A percentile compares a stretch with the other conserved stretches of the same genome.
phyloP scores from a whole-genome alignment of 1,140 invertebrate genomes.

The Tigriopus japonicus region DNA sequence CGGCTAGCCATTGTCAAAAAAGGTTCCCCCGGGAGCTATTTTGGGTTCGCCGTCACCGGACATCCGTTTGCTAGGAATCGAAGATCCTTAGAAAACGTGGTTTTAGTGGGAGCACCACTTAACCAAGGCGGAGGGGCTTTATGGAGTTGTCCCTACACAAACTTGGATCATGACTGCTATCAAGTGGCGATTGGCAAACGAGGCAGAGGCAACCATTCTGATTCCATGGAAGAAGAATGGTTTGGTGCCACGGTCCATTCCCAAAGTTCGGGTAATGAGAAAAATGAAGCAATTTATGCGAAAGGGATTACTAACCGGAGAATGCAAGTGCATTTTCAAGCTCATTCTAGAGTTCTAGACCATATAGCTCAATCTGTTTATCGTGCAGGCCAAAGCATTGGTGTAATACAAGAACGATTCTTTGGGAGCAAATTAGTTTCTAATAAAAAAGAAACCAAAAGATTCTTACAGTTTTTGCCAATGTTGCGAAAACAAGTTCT shows the following conservation, averaged over 20 bases:
- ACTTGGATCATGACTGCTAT: neutral
- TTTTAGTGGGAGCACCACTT: neutral
- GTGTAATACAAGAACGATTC: neutral
- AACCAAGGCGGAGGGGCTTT: neutral
- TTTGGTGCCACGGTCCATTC: neutral
- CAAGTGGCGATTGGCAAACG: neutral
- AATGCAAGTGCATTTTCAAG: neutral
- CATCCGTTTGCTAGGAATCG: neutral
- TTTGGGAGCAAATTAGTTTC: neutral
- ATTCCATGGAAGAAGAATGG: neutral
- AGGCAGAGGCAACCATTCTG: neutral
- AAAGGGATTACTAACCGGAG: neutral
- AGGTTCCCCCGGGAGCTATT: neutral
- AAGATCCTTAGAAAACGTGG: neutral
- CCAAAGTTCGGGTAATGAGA: neutral
- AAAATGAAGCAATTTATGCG: neutral
- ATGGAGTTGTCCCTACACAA: neutral
- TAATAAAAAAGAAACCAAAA: too few relatives aligned
- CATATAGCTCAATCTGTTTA: neutral
- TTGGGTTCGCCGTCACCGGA: neutral
- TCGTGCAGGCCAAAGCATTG: neutral
- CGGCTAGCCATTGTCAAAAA: neutral
- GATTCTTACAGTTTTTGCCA: too few relatives aligned
- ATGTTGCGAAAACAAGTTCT: neutral
- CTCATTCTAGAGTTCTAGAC: neutral